Evolutionary conservation across 2,888 invertebrate genomes (phyloP), one percentile per base, ranked within the genome.

Genomic region (Neria commutata): DNA sequence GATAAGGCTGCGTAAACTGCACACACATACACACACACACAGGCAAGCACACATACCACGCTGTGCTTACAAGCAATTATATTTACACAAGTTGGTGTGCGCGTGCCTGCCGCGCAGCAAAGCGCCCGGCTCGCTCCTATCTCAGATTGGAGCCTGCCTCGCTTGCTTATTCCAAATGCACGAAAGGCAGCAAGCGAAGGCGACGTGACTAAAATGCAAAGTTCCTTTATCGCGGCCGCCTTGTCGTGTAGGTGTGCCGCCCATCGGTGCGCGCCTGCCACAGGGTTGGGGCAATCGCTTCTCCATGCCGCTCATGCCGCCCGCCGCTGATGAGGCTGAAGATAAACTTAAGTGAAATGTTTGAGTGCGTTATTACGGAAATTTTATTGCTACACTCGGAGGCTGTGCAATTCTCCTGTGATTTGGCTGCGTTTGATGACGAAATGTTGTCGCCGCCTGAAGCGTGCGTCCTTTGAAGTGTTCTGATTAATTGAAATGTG

Each of bases 191-290:
- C 6, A 37, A 37, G 4, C 6, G 21, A 42, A 42, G 21, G 14
- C 42, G 42, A 42, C 42, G 42, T 42, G 42, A 42, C 42, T 42
- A 42, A 42, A 42, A 17, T 42, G 42, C 42, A 42, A 42, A 42
- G 19, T 42, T 42, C 14, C 42, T 17, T 42, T 42, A 42, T 42
- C 42, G 3, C 19, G 4, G 19, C n/a, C n/a, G n/a, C n/a, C n/a
- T n/a, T 3, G 42, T 5, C 8, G 42, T 6, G 17, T 19, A 42
- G 17, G 14, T 3, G 21, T 19, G 42, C 4, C 19, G 21, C 3
- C 14, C 4, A 21, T 5, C 17, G 17, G 6, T 14, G 42, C 42
- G 19, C 42, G 14, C 42, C 42, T 14, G 21, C 17, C 21, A 11
- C 19, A 42, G 21, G 42, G 17, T 19, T 4, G 42, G 14, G 42